These are phyloP conservation scores for Eulacestoma nigropectus DNA, from an alignment of 2,113 vertebrate species.

Conservation along the genomic window DNA sequence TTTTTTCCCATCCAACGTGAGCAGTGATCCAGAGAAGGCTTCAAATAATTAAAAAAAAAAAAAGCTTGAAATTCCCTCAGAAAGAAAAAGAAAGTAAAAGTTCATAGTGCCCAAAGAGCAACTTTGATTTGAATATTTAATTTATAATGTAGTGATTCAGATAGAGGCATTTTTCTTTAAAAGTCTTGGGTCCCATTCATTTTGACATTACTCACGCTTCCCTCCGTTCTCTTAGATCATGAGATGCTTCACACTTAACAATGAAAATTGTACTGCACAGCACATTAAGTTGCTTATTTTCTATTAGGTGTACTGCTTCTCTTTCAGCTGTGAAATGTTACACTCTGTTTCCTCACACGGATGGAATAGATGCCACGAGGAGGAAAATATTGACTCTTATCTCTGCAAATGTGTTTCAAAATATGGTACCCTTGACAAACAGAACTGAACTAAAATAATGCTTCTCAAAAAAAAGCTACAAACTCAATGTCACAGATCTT, in stretches of 20 bases:
- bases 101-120: not conserved
- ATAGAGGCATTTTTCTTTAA: not conserved
- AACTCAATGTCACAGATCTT: not conserved
- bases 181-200: not conserved
- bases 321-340: not conserved
- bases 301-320: not conserved
- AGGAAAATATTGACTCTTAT: constrained; percentile 14
- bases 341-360: not conserved
- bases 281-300: constrained; percentile 35
- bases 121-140: not conserved
- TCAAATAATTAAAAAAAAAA: not conserved
- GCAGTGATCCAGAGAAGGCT: not conserved
- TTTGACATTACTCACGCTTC: not conserved
- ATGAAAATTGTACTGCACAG: not conserved
- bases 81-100: not conserved
- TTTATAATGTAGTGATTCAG: not conserved
- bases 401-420: not conserved
- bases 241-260: not conserved
- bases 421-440: not conserved
- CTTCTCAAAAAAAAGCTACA: not conserved
- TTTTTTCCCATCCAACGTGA: not conserved
- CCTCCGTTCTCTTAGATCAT: not conserved
- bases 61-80: not conserved
- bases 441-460: not conserved
- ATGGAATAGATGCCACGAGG: not conserved